phyloP scores from a whole-genome alignment of 92 coral and sea anemone genomes.

The Isaurus tuberculatus region DNA sequence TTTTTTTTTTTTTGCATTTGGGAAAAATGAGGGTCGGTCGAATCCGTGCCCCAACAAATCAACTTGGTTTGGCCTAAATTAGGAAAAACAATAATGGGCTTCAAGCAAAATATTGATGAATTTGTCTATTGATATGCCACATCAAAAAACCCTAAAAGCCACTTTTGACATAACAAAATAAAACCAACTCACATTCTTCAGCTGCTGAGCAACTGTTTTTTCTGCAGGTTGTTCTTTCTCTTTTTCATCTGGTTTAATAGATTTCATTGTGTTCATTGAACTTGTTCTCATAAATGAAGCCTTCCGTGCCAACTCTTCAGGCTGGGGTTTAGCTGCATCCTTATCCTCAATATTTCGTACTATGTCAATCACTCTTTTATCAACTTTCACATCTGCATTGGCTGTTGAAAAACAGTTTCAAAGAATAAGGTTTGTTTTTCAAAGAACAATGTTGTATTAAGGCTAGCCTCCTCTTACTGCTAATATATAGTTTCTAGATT shows the following conservation, averaged over 20 bases:
- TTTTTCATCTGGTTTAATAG: slow-evolving; percentile 33
- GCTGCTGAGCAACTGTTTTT: slow-evolving; percentile 65
- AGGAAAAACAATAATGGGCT: too few relatives aligned
- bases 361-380: slow-evolving; percentile 84
- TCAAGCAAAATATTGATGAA: too few relatives aligned
- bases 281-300: slow-evolving; percentile 72
- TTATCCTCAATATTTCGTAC: slow-evolving; percentile 70
- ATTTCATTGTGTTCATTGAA: slow-evolving; percentile 64
- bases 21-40: too few relatives aligned
- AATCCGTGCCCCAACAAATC: too few relatives aligned
- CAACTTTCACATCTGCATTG: slow-evolving; percentile 82
- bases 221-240: slow-evolving; percentile 70
- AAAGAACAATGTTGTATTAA: too few relatives aligned
- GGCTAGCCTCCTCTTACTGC: too few relatives aligned
- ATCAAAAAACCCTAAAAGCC: not conserved
- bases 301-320: slow-evolving; percentile 73
- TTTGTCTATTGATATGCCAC: not conserved
- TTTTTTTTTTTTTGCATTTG: too few relatives aligned
- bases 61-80: too few relatives aligned
- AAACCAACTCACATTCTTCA: slow-evolving; percentile 66
- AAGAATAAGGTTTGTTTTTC: too few relatives aligned
- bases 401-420: slow-evolving; percentile 59
- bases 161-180: not conserved
- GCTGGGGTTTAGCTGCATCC: slow-evolving; percentile 63
- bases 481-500: too few relatives aligned